Evolutionary conservation across 2,888 invertebrate genomes (phyloP).

Genomic region (Drosophila pegasa): DNA sequence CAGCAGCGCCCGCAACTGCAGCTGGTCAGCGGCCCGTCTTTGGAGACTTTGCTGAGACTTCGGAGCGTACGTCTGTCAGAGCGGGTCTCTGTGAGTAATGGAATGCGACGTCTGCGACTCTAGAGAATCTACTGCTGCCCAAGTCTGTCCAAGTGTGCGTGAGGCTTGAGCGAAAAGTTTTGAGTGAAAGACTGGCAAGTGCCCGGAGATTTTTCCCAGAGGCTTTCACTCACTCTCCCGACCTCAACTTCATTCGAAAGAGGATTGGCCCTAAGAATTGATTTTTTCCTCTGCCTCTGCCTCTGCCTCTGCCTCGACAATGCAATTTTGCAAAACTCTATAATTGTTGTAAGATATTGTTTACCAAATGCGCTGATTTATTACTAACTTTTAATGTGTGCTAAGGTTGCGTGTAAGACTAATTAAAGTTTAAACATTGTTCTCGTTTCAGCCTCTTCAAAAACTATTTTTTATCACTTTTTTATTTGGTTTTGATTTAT

Average conservation of each 20-base stretch:
- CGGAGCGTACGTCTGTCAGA: neutral
- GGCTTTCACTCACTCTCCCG: conserved; percentile 20
- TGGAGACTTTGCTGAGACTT: conserved; percentile 63
- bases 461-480: conserved; percentile 12
- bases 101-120: conserved; percentile 56
- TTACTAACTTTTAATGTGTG: conserved; percentile 23
- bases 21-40: conserved; percentile 67
- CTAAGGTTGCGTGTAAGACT: conserved; percentile 6
- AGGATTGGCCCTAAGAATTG: conserved; percentile 40
- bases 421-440: conserved; percentile 35
- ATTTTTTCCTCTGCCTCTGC: conserved; percentile 35
- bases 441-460: conserved; percentile 58
- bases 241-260: conserved; percentile 5
- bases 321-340: conserved; percentile 21
- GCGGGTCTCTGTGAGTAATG: conserved; percentile 44
- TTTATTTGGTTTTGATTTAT: conserved; percentile 32
- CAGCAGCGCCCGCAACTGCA: conserved; percentile 36
- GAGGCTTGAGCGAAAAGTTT: conserved; percentile 58
- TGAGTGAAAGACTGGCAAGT: conserved; percentile 54
- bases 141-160: conserved; percentile 8
- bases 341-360: conserved; percentile 50
- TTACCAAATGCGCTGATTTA: conserved; percentile 28
- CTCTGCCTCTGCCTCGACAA: conserved; percentile 26
- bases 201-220: conserved; percentile 5
- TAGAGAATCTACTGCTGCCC: conserved; percentile 37